Evolutionary conservation across 1,140 invertebrate genomes (phyloP), one percentile per base, ranked within the genome.

Genomic region (Drosophila ironensis): DNA sequence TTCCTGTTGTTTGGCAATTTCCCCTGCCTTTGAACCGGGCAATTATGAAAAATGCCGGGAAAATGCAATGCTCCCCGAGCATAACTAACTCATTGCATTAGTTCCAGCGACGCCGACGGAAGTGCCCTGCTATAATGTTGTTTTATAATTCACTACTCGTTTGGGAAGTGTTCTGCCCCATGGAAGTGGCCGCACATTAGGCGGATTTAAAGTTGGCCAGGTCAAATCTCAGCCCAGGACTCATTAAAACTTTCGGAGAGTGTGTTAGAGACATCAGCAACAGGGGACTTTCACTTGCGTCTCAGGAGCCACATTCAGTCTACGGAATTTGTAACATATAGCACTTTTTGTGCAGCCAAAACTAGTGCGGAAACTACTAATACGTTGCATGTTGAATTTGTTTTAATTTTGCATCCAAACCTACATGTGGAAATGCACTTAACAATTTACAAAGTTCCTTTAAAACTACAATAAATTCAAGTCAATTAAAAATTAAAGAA

Each of bases 51-150:
- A 64, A 64, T 64, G 59, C 51, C 22, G 24, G 51, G 47, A 72
- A 71, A 50, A 50, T 41, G 66, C 52, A 71, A 53, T 16, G 5
- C 33, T 37, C 33, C 14, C 78, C 19, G 50, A 56, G 66, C 80
- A 78, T 78, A 73, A 71, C 80, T 86, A 84, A 84, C 80, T 84
- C 74, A 84, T 86, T 84, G 78, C 80, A 84, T 86, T 84, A 78
- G 76, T 70, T 52, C 14, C 19, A 17, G n/a, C 9, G 14, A 2
- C 12, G 7, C 2, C 8, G 27, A 8, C n/a, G n/a, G n/a, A n/a
- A n/a, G n/a, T n/a, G n/a, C 14, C 1, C 5, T 20, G 46, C 46
- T 84, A 86, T 86, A 80, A 80, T 84, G 80, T 72, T 72, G 25
- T 19, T 76, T 45, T 46, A 86, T 84, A 78, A 74, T 86, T 84